These are phyloP conservation scores for Crypturellus undulatus DNA, from an alignment of 2,113 vertebrate species.

Conservation along the genomic window DNA sequence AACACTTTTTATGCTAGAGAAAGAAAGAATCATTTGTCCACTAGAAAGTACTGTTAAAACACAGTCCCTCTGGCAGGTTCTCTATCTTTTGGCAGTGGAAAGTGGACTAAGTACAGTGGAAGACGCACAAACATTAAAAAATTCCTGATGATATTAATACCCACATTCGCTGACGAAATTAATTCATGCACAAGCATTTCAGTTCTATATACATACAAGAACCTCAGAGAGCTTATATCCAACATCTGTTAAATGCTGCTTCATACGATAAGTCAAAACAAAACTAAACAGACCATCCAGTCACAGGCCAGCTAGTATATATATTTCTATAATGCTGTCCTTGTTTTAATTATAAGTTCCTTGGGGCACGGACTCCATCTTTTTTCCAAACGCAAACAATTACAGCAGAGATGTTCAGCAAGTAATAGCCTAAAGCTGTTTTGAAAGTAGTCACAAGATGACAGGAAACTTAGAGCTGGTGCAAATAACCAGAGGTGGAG, in stretches of 20 bases:
- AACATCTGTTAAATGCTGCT: constrained; percentile 51
- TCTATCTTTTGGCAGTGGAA: not conserved
- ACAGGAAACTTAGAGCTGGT: not conserved
- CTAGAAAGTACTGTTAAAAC: not conserved
- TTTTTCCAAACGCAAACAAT: not conserved
- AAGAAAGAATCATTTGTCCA: not conserved
- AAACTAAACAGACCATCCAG: constrained; percentile 64
- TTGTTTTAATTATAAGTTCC: constrained; percentile 32
- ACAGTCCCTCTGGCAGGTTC: not conserved
- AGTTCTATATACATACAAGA: constrained; percentile 9
- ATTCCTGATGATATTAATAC: not conserved
- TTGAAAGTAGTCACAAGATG: not conserved
- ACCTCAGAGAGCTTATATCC: not conserved
- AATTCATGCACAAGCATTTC: not conserved
- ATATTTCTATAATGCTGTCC: not conserved
- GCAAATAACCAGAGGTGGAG: not conserved
- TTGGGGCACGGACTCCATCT: not conserved
- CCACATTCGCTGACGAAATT: not conserved
- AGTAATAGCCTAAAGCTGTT: not conserved
- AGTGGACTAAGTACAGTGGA: not conserved
- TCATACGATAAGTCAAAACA: constrained; percentile 29
- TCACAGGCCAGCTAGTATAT: not conserved
- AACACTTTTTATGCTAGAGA: not conserved
- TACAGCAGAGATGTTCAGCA: not conserved
- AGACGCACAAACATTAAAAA: not conserved